Evolutionary conservation across 2,797 vertebrate species (phyloP), one percentile per base, ranked within the genome.

Genomic region (Psittacula echo): DNA sequence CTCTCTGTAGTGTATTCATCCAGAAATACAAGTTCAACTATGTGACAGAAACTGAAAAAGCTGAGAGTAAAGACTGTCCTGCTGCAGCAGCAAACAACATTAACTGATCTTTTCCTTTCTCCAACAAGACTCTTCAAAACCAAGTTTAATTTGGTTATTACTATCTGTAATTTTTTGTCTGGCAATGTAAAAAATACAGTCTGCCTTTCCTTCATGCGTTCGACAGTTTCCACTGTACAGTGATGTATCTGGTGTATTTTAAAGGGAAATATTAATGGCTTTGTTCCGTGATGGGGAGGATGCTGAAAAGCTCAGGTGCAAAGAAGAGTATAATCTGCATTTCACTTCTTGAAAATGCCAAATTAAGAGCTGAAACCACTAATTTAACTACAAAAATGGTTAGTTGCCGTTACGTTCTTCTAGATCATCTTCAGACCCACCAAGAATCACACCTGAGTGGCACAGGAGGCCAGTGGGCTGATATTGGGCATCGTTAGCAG

Each of bases 241-340:
- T 19, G 41, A 26, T 45, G 2, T 10, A 16, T 19, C 12, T 65
- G 34, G 6, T 68, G 4, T 58, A 15, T 18, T 75, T 84, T 68
- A 34, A 68, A 50, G 29, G 30, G 30, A 75, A 68, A 22, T 72
- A 29, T 6, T 39, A n/a, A 9, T n/a, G 9, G 2, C 5, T 29
- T 39, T 41, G 9, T 79, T 50, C 18, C 32, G 1, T 0, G 0
- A 15, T 8, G 5, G 17, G 18, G 19, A 80, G 45, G 53, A 29
- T 5, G 11, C 37, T 39, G 56, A 41, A 81, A 74, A 68, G 12
- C 23, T 53, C 3, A 4, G 6, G 14, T 71, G 16, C 7, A 30
- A 48, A 73, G 8, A 26, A n/a, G 29, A 56, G 9, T 11, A 3
- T 41, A 48, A 53, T 62, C 42, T 65, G 13, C 60, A 61, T 75